These are phyloP conservation scores for Sebastes steindachneri DNA, from an alignment of 2,797 vertebrate genomes.

Conservation along the genomic window DNA sequence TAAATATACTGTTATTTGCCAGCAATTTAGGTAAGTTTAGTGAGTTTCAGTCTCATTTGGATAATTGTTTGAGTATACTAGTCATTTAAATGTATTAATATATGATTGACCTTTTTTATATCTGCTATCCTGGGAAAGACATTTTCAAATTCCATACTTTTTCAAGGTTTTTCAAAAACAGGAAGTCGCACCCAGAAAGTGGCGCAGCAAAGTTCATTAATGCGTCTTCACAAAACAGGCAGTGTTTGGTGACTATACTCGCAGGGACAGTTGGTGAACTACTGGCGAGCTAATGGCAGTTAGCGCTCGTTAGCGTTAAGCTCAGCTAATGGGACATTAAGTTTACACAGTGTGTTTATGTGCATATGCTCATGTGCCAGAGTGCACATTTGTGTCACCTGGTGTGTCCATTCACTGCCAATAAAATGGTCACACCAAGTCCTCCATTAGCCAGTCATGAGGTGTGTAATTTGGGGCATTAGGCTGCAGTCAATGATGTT, in stretches of 20 bases:
- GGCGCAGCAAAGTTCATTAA: neutral
- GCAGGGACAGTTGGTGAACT: neutral
- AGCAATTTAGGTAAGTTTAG: neutral
- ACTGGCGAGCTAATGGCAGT: neutral
- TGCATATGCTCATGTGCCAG: neutral
- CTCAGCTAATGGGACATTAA: neutral
- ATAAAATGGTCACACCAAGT: constrained; percentile 21
- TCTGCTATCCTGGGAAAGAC: neutral
- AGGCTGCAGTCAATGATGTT: constrained; percentile 8
- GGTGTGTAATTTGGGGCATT: constrained; percentile 25
- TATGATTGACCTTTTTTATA: neutral
- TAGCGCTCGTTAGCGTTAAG: neutral
- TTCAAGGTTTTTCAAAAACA: neutral
- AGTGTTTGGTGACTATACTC: neutral
- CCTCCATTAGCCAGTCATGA: constrained; percentile 27
- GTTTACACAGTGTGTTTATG: neutral
- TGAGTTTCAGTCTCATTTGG: neutral
- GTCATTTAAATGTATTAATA: neutral
- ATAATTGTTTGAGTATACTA: neutral
- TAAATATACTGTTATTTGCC: too few relatives aligned
- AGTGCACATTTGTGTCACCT: neutral
- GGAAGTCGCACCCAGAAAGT: neutral
- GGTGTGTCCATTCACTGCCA: neutral
- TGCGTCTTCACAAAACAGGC: neutral
- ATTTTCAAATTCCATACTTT: neutral